Evolutionary conservation across 2,113 vertebrate species (phyloP), one percentile per base, ranked within the genome.

Genomic region (Alethe castanea): DNA sequence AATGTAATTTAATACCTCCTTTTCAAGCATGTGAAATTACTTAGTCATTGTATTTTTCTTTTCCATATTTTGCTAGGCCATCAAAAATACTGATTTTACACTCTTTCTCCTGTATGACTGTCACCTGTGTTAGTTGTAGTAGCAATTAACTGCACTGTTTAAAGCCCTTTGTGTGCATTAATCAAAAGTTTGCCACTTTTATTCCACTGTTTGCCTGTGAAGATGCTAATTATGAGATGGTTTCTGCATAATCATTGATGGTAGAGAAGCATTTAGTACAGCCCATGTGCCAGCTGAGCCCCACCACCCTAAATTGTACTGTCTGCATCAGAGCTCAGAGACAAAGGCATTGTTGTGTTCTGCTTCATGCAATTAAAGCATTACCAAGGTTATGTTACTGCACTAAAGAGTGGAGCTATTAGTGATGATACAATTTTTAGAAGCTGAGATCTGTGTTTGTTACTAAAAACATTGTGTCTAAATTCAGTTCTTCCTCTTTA

Each of bases 221-320:
- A 81, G 47, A 78, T 74, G 67, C 80, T 94, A 85, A 92, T 90
- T 81, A 78, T 38, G 73, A 80, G 76, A 83, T 88, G 76, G 52
- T 77, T 92, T 47, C 88, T 81, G 82, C 28, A 44, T 94, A 70
- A 86, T 70, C 12, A 9, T 56, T 81, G 64, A 29, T 60, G 64
- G 38, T 62, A 50, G 50, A 77, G 50, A 70, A 81, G 76, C 69
- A 74, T 64, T 90, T 80, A 59, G 38, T 70, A 22, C 54, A 80
- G 59, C n/a, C 44, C 17, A 38, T 62, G 14, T 59, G 82, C 92
- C 92, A 96, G 86, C 95, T 96, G 92, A 93, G 90, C 70, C 89
- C 74, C 62, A 59, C 45, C 29, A 26, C 71, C 62, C 4, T 0
- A 88, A 93, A 92, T 57, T 24, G 28, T 33, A 24, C 44, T 56